Evolutionary conservation across 30 jellyfish, hydroid and myxozoan species (phyloP).

Genomic region (Aurelia sp.): DNA sequence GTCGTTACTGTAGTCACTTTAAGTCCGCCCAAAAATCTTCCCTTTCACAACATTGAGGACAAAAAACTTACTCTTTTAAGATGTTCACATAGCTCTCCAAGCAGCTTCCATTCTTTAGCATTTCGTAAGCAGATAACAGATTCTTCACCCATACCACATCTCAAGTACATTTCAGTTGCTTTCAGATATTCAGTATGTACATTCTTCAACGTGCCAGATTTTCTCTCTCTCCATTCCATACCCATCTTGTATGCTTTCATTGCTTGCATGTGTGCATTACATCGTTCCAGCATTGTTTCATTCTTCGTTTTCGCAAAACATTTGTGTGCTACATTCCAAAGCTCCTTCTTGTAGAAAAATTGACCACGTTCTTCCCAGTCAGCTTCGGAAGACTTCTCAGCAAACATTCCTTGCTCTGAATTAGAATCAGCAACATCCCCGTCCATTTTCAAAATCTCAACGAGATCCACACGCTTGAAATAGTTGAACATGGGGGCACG

Average conservation of each 20-base stretch:
- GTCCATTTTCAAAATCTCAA: conserved; percentile 61
- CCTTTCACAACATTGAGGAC: no score
- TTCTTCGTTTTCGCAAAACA: conserved; percentile 59
- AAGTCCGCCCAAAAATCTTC: no score
- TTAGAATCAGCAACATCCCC: conserved; percentile 17
- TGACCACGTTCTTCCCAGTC: conserved; percentile 80
- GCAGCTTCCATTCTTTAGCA: conserved; percentile 70
- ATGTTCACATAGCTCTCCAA: conserved; percentile 51
- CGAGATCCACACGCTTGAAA: conserved; percentile 59
- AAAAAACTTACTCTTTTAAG: conserved; percentile 2
- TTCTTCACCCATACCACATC: conserved; percentile 75
- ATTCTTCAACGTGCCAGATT: conserved; percentile 16
- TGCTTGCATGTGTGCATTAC: conserved; percentile 73
- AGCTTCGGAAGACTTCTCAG: conserved; percentile 58
- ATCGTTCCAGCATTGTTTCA: conserved; percentile 42
- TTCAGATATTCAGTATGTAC: conserved; percentile 63
- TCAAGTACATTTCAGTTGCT: conserved; percentile 65
- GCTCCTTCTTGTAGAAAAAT: conserved; percentile 63
- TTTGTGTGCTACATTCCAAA: conserved; percentile 67
- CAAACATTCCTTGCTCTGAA: conserved; percentile 38
- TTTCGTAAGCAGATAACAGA: conserved; percentile 64
- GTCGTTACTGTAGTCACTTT: no score
- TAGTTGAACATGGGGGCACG: conserved; percentile 86
- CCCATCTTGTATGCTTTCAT: conserved; percentile 71
- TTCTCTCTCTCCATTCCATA: conserved; percentile 51